Evolutionary conservation across 2,888 invertebrate species (phyloP).

Genomic region (Carabus problematicus): DNA sequence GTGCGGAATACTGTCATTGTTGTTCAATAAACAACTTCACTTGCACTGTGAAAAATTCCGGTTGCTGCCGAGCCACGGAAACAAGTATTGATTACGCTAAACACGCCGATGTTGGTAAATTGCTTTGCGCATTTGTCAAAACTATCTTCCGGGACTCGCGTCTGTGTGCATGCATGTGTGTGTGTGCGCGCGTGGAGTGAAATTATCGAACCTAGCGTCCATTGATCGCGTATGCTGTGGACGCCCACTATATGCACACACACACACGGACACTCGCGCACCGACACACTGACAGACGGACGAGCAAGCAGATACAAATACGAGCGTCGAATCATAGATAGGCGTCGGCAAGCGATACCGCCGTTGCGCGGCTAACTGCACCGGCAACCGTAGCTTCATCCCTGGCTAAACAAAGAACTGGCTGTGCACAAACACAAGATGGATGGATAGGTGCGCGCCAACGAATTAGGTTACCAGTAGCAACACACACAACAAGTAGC

Average conservation of each 20-base stretch:
- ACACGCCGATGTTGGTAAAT: constrained; percentile 6
- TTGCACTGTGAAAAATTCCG: constrained; percentile 30
- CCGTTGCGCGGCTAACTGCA: no score
- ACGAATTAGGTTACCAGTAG: no score
- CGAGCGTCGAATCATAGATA: no score
- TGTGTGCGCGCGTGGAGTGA: constrained; percentile 14
- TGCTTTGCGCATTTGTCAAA: constrained; percentile 11
- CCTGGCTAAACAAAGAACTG: no score
- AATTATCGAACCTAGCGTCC: constrained; percentile 39
- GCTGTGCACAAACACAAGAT: no score
- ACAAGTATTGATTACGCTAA: constrained; percentile 14
- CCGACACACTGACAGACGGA: constrained; percentile 13
- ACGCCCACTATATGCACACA: constrained; percentile 27
- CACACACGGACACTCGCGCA: constrained; percentile 23
- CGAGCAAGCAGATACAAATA: not conserved
- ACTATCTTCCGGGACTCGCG: constrained; percentile 10
- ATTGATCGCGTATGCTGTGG: constrained; percentile 38
- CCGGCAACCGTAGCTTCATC: no score
- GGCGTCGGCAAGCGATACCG: no score
- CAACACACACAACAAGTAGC: no score
- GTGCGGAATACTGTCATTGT: constrained; percentile 30
- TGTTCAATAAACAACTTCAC: constrained; percentile 19
- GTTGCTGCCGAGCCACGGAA: constrained; percentile 24
- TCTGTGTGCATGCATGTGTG: no score
- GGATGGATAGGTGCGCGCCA: no score